Percentiles rank a stretch among this genome's conserved stretches.
These are phyloP conservation scores for Neoniphon sammara DNA, from an alignment of 2,797 vertebrate species.

Conservation along the genomic window DNA sequence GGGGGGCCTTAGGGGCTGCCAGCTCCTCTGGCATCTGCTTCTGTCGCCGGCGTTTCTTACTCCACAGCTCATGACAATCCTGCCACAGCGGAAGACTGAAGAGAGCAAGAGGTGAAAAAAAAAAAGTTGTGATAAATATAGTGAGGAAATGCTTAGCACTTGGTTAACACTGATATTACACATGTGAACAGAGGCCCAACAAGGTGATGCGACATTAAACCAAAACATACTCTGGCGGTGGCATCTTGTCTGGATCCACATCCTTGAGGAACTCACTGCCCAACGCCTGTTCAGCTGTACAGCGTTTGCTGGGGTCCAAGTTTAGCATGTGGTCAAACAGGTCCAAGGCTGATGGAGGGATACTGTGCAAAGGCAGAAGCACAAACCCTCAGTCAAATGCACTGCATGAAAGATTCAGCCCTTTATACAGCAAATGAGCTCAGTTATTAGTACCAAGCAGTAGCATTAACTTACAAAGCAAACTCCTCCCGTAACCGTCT, in stretches of 20 bases:
- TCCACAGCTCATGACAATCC: constrained; percentile 99
- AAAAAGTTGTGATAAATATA: neutral
- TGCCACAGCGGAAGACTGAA: constrained; percentile 96
- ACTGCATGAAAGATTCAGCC: neutral
- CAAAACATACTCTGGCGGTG: constrained; percentile 94
- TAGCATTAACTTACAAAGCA: constrained; percentile 90
- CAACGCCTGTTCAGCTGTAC: constrained; percentile 94
- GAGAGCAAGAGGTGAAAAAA: neutral
- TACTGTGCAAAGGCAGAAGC: constrained; percentile 76
- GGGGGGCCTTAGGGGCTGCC: constrained; percentile 89
- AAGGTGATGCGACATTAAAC: neutral
- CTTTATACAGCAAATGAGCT: neutral
- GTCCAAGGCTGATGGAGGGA: constrained; percentile 92
- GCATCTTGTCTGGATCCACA: constrained; percentile 97
- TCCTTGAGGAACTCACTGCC: constrained; percentile 95
- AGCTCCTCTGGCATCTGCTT: constrained; percentile 96
- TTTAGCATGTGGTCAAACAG: constrained; percentile 98
- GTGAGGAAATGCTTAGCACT: neutral
- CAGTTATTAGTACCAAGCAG: neutral
- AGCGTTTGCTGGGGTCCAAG: constrained; percentile 96
- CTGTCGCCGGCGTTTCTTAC: constrained; percentile 96
- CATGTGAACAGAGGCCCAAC: neutral
- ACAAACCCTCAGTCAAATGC: neutral
- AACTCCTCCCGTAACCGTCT: constrained; percentile 96
- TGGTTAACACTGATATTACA: neutral